Evolutionary conservation across 53 echinoderm and acorn worm genomes (phyloP).

Genomic region (Glandiceps talaboti): DNA sequence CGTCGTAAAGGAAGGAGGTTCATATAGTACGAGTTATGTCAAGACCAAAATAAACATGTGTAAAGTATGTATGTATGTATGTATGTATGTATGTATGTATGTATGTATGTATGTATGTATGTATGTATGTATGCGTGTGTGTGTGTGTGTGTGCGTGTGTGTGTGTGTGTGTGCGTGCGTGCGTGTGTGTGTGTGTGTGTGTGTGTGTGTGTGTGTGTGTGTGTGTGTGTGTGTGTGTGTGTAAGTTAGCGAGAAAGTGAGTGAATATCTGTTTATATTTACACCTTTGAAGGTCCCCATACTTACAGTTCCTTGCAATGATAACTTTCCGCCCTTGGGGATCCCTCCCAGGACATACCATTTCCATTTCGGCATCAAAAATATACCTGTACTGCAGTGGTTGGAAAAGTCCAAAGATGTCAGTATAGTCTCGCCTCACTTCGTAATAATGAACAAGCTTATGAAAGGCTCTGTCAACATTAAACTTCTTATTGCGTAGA

Average conservation of each 20-base stretch:
- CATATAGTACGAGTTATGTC: no score
- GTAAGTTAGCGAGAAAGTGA: neutral
- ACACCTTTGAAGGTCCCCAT: no score
- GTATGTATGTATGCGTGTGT: neutral
- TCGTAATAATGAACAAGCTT: no score
- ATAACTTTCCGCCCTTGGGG: no score
- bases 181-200: neutral
- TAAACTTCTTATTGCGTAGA: no score
- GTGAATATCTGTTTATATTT: neutral
- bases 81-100: neutral
- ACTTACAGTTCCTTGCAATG: no score
- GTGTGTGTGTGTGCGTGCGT: neutral
- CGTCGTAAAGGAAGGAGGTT: no score
- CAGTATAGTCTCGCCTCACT: no score
- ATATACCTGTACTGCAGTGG: no score
- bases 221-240: neutral
- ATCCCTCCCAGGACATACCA: no score
- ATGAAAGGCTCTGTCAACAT: no score
- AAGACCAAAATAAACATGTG: neutral
- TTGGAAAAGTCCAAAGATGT: no score
- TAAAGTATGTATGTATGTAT: neutral
- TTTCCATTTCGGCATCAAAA: neutral
- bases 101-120: neutral
- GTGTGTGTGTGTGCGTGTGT: neutral
- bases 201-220: neutral